These are phyloP conservation scores for Buphagus erythrorhynchus DNA, from an alignment of 2,797 vertebrate species.

Conservation along the genomic window DNA sequence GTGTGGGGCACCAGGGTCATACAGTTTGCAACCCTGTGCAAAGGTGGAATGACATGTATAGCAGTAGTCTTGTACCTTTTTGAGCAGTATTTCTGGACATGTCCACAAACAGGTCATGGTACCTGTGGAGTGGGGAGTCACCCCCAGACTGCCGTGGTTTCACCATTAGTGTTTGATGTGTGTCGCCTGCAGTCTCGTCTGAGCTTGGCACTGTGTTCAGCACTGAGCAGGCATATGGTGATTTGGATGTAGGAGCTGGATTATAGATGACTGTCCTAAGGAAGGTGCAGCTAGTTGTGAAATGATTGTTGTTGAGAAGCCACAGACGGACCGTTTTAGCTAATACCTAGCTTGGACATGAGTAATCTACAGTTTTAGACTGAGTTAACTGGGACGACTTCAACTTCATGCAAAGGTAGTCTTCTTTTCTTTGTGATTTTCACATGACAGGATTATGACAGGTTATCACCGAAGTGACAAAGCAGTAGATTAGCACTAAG, in stretches of 20 bases:
- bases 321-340: neutral
- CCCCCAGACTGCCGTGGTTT: rapidly evolving
- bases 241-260: neutral
- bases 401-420: neutral
- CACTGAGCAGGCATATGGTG: rapidly evolving
- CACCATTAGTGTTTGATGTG: neutral
- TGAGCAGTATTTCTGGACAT: neutral
- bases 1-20: neutral
- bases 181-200: neutral
- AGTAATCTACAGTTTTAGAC: neutral
- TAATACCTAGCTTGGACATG: neutral
- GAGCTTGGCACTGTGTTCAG: neutral
- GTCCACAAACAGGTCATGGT: neutral
- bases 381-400: neutral
- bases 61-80: neutral
- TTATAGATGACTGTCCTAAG: neutral
- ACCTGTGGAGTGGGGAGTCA: neutral
- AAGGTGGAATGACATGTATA: neutral
- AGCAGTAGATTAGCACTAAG: neutral
- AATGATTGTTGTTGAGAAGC: neutral
- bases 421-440: neutral
- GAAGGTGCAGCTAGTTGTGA: neutral
- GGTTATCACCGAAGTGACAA: neutral
- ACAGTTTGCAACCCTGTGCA: neutral
- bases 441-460: neutral